These are phyloP conservation scores for Corythornis vintsioides DNA, from an alignment of 2,113 vertebrate genomes.

Conservation along the genomic window DNA sequence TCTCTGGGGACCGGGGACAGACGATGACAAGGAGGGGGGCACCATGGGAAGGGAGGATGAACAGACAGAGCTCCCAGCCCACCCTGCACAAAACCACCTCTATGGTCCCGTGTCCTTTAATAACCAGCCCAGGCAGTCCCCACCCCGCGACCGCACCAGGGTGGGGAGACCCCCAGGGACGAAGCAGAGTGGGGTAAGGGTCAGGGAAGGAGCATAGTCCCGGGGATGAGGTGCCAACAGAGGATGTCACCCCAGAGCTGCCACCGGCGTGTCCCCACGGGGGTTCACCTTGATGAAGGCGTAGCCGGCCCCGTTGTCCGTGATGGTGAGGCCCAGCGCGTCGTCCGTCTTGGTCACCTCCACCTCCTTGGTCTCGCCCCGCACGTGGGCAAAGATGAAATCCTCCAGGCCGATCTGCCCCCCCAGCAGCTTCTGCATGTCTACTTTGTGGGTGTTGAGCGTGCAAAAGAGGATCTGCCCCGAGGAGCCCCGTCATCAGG, in stretches of 20 bases:
- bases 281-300: slow-evolving; percentile 92
- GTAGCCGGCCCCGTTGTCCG: slow-evolving; percentile 93
- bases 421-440: slow-evolving; percentile 96
- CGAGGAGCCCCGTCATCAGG: neutral
- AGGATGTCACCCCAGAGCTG: neutral
- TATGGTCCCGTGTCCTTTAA: fast-evolving
- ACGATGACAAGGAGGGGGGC: fast-evolving
- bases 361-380: slow-evolving; percentile 94
- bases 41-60: neutral
- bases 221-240: neutral
- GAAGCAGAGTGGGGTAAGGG: neutral
- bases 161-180: too few relatives aligned
- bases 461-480: slow-evolving; percentile 96
- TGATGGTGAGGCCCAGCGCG: slow-evolving; percentile 95
- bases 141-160: fast-evolving
- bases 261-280: fast-evolving
- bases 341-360: slow-evolving; percentile 96
- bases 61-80: neutral
- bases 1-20: slow-evolving; percentile 73
- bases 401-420: slow-evolving; percentile 98
- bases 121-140: fast-evolving
- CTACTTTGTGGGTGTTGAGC: slow-evolving; percentile 96
- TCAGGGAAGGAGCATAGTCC: neutral
- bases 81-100: neutral
- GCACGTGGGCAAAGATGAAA: slow-evolving; percentile 95